Percentiles rank a stretch among this genome's conserved stretches.
These are phyloP conservation scores for Pangasius djambal DNA, from an alignment of 2,797 vertebrate genomes.

Conservation along the genomic window DNA sequence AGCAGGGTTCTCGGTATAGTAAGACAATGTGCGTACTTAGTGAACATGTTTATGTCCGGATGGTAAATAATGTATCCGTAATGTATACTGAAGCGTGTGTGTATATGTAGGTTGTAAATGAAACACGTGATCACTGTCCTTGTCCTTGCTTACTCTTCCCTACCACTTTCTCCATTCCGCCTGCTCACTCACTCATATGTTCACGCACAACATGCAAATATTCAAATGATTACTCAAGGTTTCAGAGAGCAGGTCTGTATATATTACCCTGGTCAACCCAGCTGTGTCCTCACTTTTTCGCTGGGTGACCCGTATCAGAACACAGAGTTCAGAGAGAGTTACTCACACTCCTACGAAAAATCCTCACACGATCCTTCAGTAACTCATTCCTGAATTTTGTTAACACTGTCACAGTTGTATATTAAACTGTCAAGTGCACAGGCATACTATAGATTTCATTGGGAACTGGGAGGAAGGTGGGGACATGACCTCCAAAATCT, in stretches of 20 bases:
- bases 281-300: neutral
- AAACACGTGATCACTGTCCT: neutral
- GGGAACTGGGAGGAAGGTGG: neutral
- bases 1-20: neutral
- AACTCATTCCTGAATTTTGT: conserved; percentile 12
- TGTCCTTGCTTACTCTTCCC: neutral
- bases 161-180: neutral
- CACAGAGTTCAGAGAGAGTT: neutral
- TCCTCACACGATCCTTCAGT: neutral
- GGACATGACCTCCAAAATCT: neutral
- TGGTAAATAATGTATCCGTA: neutral
- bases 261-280: neutral
- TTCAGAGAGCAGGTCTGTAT: neutral
- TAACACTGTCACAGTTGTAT: conserved; percentile 18
- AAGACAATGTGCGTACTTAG: neutral
- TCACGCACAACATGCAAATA: neutral
- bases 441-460: neutral
- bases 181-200: neutral
- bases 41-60: neutral
- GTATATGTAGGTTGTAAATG: neutral
- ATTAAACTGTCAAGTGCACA: neutral
- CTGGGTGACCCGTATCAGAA: neutral
- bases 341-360: neutral
- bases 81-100: neutral
- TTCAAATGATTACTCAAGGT: neutral